Conservation (phyloP, 1,140 invertebrate species). For the Meteorus sp. region DNA sequence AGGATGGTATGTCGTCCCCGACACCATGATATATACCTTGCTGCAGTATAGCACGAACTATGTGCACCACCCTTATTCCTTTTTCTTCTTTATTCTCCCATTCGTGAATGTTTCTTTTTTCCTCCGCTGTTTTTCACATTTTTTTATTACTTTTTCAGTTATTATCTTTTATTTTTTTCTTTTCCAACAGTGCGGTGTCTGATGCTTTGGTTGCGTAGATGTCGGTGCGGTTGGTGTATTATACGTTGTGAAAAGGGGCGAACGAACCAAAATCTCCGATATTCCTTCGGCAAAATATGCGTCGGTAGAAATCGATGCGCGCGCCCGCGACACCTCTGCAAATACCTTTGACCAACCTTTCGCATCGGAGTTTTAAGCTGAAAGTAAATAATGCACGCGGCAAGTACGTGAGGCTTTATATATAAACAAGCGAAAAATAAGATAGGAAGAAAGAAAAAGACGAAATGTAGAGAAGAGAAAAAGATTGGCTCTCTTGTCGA, state of each 20-base stretch:
- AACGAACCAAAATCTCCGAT: constrained; percentile 13
- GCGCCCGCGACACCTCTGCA: neutral
- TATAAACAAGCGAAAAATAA: neutral
- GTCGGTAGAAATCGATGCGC: neutral
- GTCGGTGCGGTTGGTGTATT: too few relatives aligned
- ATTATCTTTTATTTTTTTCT: too few relatives aligned
- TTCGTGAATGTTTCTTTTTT: too few relatives aligned
- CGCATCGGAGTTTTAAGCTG: neutral
- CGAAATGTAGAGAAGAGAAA: neutral
- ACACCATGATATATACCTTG: constrained; percentile 56
- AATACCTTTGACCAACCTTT: neutral
- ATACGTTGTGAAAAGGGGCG: too few relatives aligned
- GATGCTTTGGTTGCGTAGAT: too few relatives aligned
- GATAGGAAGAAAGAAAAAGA: neutral
- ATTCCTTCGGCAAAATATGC: constrained; percentile 23
- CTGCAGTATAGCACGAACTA: constrained; percentile 4
- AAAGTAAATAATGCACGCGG: neutral
- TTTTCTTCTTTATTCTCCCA: neutral
- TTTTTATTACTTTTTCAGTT: too few relatives aligned
- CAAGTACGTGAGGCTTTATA: neutral
- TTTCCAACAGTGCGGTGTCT: too few relatives aligned
- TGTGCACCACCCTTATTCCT: too few relatives aligned
- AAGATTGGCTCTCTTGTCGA: too few relatives aligned
- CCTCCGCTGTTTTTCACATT: constrained; percentile 14
- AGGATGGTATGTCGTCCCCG: constrained; percentile 53